Evolutionary conservation across 1,140 invertebrate genomes (phyloP).

Genomic region (Drosophila novamexicana): DNA sequence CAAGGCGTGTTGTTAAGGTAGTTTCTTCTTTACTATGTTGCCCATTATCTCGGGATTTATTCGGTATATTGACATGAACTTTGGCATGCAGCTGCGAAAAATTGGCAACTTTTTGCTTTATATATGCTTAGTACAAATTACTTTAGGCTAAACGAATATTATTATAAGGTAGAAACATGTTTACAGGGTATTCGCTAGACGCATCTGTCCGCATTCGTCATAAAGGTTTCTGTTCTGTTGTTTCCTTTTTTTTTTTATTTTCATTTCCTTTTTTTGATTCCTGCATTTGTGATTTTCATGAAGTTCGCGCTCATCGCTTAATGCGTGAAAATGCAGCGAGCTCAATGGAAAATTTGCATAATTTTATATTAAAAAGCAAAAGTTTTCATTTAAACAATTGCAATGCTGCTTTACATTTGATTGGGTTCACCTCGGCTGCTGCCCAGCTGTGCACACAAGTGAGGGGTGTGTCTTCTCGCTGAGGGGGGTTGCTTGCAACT

Average conservation of each 20-base stretch:
- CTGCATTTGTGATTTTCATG: conserved; percentile 21
- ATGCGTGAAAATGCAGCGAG: conserved; percentile 48
- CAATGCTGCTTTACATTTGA: conserved; percentile 62
- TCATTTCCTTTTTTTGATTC: background rate
- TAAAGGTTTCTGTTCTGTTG: conserved; percentile 5
- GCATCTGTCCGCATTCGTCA: background rate
- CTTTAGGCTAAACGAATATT: background rate
- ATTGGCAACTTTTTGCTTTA: too few species aligned
- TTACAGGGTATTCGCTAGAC: background rate
- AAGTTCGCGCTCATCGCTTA: conserved; percentile 29
- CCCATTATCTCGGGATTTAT: too few species aligned
- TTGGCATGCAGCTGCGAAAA: too few species aligned
- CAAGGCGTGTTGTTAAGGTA: background rate
- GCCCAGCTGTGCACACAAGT: conserved; percentile 72
- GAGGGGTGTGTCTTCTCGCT: conserved; percentile 56
- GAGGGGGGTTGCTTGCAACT: conserved; percentile 34
- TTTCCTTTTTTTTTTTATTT: conserved; percentile 1
- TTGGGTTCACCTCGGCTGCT: conserved; percentile 51
- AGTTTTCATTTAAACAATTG: conserved; percentile 74
- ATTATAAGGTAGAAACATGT: too few species aligned
- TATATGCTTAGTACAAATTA: too few species aligned
- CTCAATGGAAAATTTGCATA: conserved; percentile 65
- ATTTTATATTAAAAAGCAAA: conserved; percentile 71
- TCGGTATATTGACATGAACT: too few species aligned
- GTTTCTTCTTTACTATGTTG: too few species aligned